Percentiles rank a stretch among this genome's conserved stretches.
These are phyloP conservation scores for Streblospio benedicti DNA, from an alignment of 1,140 invertebrate species.

Conservation along the genomic window DNA sequence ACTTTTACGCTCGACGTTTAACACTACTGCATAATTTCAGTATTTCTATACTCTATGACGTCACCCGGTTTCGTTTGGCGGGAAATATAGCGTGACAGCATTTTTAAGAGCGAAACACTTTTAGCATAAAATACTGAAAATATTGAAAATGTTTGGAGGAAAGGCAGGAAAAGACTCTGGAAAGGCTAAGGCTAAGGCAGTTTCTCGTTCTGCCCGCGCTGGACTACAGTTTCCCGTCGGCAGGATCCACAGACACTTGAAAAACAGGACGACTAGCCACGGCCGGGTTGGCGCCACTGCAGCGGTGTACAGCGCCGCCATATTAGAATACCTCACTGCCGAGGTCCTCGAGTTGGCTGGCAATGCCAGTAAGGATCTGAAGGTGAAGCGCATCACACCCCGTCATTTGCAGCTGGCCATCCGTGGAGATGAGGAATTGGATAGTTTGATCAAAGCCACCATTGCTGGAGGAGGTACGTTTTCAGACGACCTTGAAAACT, in stretches of 20 bases:
- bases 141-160: too few relatives aligned
- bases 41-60: too few relatives aligned
- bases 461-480: conserved; percentile 79
- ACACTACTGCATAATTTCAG: too few relatives aligned
- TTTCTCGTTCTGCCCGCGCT: conserved; percentile 92
- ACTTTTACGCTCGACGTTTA: too few relatives aligned
- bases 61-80: too few relatives aligned
- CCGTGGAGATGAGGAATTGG: conserved; percentile 97
- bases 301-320: conserved; percentile 98
- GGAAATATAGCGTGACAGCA: too few relatives aligned
- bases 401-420: conserved; percentile 97
- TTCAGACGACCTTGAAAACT: background rate
- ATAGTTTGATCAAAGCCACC: conserved; percentile 97
- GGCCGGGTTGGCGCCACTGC: conserved; percentile 97
- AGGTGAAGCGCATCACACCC: conserved; percentile 98
- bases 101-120: too few relatives aligned
- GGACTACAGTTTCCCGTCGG: conserved; percentile 56
- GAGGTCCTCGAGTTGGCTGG: conserved; percentile 95
- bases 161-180: conserved; percentile 99
- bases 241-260: conserved; percentile 43
- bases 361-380: conserved; percentile 98
- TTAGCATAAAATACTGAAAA: too few relatives aligned
- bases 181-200: conserved; percentile 98
- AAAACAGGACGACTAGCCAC: conserved; percentile 96
- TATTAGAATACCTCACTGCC: conserved; percentile 97